These are phyloP conservation scores for Bemisia tabaci DNA, from an alignment of 1,140 invertebrate genomes.

Conservation along the genomic window DNA sequence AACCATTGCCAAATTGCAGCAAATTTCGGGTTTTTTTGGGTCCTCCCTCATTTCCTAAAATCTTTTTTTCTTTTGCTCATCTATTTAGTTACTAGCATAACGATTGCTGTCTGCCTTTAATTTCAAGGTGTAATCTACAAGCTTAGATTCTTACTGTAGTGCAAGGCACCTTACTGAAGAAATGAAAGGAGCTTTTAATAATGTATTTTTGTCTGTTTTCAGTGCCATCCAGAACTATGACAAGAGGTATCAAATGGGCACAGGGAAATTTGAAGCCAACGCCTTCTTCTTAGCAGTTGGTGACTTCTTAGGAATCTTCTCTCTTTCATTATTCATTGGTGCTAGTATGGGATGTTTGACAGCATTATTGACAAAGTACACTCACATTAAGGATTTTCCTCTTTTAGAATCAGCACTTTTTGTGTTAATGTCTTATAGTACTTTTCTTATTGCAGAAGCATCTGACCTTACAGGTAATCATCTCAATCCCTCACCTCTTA, in stretches of 20 bases:
- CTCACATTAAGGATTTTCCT: constrained; percentile 83
- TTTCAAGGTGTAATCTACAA: too few species aligned
- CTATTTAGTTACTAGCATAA: too few species aligned
- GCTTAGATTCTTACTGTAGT: too few species aligned
- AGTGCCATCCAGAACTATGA: constrained; percentile 87
- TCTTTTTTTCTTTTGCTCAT: too few species aligned
- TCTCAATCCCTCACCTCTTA: not conserved
- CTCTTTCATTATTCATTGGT: constrained; percentile 79
- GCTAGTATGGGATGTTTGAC: constrained; percentile 83
- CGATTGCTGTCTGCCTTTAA: too few species aligned
- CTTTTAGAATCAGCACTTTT: constrained; percentile 92
- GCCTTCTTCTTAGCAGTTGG: constrained; percentile 78
- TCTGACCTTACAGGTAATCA: constrained; percentile 76
- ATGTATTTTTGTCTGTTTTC: constrained; percentile 27
- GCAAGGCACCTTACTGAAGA: too few species aligned
- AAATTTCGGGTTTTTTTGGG: too few species aligned
- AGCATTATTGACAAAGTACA: constrained; percentile 92
- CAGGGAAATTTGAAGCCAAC: constrained; percentile 68
- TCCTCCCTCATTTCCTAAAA: too few species aligned
- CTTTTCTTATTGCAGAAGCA: constrained; percentile 92
- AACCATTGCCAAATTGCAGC: too few species aligned
- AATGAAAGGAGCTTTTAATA: too few species aligned
- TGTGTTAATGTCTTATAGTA: constrained; percentile 94
- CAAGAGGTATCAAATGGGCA: constrained; percentile 54
- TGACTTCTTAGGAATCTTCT: constrained; percentile 86